Evolutionary conservation across 2,888 invertebrate species (phyloP).

Genomic region (Cryptophagus acutangulus): DNA sequence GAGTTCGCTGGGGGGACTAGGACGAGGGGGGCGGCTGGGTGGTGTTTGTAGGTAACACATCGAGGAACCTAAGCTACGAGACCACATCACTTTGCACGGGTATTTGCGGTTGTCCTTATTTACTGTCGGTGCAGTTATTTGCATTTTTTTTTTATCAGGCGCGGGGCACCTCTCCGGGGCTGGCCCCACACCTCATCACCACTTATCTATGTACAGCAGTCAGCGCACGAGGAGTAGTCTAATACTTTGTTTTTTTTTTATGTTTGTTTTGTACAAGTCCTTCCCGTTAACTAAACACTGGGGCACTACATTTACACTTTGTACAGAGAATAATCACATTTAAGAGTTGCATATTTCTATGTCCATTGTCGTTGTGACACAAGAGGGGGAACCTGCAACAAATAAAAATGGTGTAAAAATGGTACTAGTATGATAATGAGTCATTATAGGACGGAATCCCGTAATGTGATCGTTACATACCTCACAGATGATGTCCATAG

Average conservation of each 20-base stretch:
- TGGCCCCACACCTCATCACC: conserved; percentile 36
- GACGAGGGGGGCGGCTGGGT: conserved; percentile 50
- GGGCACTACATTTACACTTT: conserved; percentile 54
- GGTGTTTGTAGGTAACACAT: conserved; percentile 55
- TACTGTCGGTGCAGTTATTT: conserved; percentile 29
- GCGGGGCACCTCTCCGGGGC: conserved; percentile 40
- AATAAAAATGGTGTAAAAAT: conserved; percentile 16
- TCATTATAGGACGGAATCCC: background rate
- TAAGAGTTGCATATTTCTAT: conserved; percentile 51
- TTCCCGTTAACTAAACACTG: conserved; percentile 47
- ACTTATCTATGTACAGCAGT: conserved; percentile 44
- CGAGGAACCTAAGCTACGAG: conserved; percentile 51
- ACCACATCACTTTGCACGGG: conserved; percentile 47
- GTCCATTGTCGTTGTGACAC: conserved; percentile 49
- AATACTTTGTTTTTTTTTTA: conserved; percentile 31
- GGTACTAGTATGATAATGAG: background rate
- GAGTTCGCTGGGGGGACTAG: no score
- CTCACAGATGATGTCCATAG: conserved; percentile 87
- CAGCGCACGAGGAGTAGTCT: conserved; percentile 41
- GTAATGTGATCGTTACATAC: conserved; percentile 29
- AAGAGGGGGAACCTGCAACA: conserved; percentile 43
- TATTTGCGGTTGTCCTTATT: conserved; percentile 35
- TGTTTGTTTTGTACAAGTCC: conserved; percentile 43
- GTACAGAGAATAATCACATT: conserved; percentile 63
- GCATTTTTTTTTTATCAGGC: conserved; percentile 10